A percentile compares a stretch with the other conserved stretches of the same genome.
phyloP scores from a whole-genome alignment of 2,888 invertebrate species.

The Piscicola geometra region DNA sequence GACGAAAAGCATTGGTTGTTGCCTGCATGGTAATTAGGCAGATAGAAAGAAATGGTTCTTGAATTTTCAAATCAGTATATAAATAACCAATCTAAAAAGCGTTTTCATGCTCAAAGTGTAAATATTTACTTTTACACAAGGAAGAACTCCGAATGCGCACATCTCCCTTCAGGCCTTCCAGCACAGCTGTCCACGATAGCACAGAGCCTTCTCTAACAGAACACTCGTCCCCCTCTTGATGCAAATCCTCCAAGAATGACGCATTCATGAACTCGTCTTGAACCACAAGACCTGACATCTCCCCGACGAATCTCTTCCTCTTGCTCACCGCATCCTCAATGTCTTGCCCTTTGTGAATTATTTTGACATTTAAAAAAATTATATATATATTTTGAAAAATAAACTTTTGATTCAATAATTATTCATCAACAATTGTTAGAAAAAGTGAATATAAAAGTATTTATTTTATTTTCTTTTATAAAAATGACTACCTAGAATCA shows the following conservation, averaged over 20 bases:
- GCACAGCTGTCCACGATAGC: slow-evolving; percentile 20
- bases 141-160: slow-evolving; percentile 3
- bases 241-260: background rate
- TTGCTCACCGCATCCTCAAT: slow-evolving; percentile 8
- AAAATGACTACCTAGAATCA: slow-evolving; percentile 1
- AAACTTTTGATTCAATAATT: background rate
- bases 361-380: too few relatives aligned
- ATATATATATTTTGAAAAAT: slow-evolving; percentile 2
- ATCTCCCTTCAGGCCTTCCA: slow-evolving; percentile 15
- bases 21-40: background rate
- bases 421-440: background rate
- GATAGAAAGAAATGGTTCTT: background rate
- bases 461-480: background rate
- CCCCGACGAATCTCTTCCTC: slow-evolving; percentile 20
- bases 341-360: slow-evolving; percentile 11
- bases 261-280: background rate
- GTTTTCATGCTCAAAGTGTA: too few relatives aligned
- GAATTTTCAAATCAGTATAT: background rate
- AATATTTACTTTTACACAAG: slow-evolving; percentile 5
- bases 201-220: background rate
- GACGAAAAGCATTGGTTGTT: background rate
- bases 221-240: background rate
- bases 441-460: too few relatives aligned
- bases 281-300: slow-evolving; percentile 6
- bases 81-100: too few relatives aligned